Evolutionary conservation across 2,888 invertebrate species (phyloP), one percentile per base, ranked within the genome.

Genomic region (Lasioglossum pauxillum): DNA sequence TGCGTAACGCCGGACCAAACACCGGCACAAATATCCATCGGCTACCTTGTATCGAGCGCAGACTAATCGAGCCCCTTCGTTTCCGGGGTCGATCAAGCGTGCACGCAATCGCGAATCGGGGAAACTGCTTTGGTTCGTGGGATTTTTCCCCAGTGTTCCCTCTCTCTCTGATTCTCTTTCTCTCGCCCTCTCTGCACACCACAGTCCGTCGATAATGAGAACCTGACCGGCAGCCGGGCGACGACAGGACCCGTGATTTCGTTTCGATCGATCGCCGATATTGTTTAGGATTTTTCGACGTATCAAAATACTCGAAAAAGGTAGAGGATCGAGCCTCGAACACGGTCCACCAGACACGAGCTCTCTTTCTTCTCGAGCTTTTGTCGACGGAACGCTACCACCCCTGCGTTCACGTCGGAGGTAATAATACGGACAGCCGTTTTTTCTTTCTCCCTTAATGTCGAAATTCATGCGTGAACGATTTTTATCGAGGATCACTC

Each of bases 21-120:
- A 79, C 74, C 73, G 85, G 78, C 86, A 89, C 87, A 90, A 85
- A 90, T 89, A 90, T 90, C 90, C 86, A 88, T 76, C 83, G 77
- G 78, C 75, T 80, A 78, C 88, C 88, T 84, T 78, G 86, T 80
- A 75, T 53, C 53, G 38, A 78, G 60, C 78, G 49, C 78, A 80
- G 69, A 76, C 78, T 81, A 84, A 85, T 84, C 78, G 86, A 74
- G 80, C 64, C 75, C 82, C 84, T 91, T 82, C 85, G 85, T 86
- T 90, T 88, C 87, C 80, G 78, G 83, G 82, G 46, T 84, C 82
- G 80, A 80, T 85, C 89, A 76, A 88, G 78, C 90, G 88, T 81
- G 79, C 64, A 83, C 82, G 85, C 88, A 80, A 89, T 85, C 83
- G 91, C 82, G 79, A 72, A 60, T 53, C 69, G 69, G 57, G 64